Percentiles rank a stretch among this genome's conserved stretches.
Conservation (phyloP, 2,113 vertebrate species). For the Eira barbara region DNA sequence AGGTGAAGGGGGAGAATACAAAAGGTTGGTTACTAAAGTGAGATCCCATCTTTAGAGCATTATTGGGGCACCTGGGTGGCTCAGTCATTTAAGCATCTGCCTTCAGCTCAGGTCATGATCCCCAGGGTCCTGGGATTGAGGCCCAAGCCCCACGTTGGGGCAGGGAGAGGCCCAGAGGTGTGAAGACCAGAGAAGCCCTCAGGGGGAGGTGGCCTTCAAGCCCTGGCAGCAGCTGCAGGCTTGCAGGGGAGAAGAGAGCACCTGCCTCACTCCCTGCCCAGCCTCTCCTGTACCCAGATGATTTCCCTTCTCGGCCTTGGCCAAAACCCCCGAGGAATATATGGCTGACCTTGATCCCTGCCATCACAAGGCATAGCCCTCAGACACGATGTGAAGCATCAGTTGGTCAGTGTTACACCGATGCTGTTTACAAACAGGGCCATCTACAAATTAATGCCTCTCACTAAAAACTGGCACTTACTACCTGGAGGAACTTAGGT, state of each 20-base stretch:
- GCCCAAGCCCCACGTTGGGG: not conserved
- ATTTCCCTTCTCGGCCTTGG: not conserved
- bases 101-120: not conserved
- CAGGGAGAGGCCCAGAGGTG: too few relatives aligned
- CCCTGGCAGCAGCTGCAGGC: not conserved
- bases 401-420: not conserved
- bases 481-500: not conserved
- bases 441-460: not conserved
- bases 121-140: not conserved
- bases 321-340: not conserved
- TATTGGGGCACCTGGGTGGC: not conserved
- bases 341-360: not conserved
- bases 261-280: not conserved
- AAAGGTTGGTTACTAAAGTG: not conserved
- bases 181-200: not conserved
- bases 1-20: not conserved
- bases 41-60: not conserved
- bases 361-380: not conserved
- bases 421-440: not conserved
- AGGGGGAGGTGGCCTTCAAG: not conserved
- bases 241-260: not conserved
- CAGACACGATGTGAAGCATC: not conserved
- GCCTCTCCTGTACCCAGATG: not conserved
- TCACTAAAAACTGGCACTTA: not conserved
- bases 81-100: not conserved